Conservation (phyloP, 2,113 vertebrate species). For the Phalacrocorax aristotelis region DNA sequence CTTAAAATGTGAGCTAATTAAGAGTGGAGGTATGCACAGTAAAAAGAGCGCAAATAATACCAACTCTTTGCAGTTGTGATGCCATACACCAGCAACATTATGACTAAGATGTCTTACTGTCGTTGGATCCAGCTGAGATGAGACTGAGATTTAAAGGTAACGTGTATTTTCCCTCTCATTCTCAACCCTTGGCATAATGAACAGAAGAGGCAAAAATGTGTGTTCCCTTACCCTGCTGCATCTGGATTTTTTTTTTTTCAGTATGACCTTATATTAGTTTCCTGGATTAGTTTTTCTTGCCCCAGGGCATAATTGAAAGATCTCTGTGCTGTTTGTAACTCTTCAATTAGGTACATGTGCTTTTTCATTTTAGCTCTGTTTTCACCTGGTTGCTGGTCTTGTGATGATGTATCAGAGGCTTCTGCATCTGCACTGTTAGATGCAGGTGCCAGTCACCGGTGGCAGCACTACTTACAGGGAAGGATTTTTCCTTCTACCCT, state of each 20-base stretch:
- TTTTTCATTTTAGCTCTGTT: not conserved
- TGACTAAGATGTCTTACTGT: conserved; percentile 18
- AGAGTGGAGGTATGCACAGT: not conserved
- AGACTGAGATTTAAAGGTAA: not conserved
- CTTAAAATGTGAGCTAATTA: not conserved
- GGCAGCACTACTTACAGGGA: not conserved
- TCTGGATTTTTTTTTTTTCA: not conserved
- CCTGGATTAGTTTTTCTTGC: not conserved
- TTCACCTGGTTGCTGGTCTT: not conserved
- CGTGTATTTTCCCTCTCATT: not conserved
- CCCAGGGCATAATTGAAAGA: not conserved
- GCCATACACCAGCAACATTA: not conserved
- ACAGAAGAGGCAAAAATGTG: not conserved
- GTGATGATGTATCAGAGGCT: not conserved
- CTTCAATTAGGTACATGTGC: not conserved
- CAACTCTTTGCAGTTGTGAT: not conserved
- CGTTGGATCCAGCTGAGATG: not conserved
- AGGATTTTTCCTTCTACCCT: not conserved
- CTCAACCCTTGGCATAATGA: not conserved
- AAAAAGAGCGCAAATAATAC: not conserved
- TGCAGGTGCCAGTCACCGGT: accelerated
- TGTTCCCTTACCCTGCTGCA: not conserved
- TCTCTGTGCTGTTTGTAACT: not conserved
- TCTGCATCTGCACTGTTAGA: not conserved
- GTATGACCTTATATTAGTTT: not conserved